Conservation (phyloP, 2,888 invertebrate species). For the Apodemia hepburni region DNA sequence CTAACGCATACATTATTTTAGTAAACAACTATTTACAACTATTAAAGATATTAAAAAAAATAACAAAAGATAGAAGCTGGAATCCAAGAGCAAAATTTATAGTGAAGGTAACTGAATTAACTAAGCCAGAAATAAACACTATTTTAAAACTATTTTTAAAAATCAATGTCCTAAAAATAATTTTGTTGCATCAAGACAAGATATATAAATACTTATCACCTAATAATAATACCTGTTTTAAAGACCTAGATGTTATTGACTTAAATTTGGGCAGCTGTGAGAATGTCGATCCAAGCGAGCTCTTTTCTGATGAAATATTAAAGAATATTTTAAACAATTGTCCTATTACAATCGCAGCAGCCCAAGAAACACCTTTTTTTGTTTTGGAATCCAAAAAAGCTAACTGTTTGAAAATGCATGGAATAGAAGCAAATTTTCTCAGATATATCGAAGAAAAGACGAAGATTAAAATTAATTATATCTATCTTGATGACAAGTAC, state of each 20-base stretch:
- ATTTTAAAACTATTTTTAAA: constrained; percentile 39
- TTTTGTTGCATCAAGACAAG: constrained; percentile 37
- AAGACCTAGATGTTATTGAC: constrained; percentile 43
- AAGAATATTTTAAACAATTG: not conserved
- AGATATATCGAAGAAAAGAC: constrained; percentile 41
- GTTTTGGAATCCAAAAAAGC: not conserved
- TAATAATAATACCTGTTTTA: constrained; percentile 41
- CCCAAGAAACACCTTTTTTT: not conserved
- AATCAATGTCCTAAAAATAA: constrained; percentile 41
- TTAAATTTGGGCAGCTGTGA: not conserved
- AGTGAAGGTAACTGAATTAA: constrained; percentile 33
- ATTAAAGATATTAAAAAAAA: constrained; percentile 33
- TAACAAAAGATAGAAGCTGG: constrained; percentile 44
- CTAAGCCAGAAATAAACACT: constrained; percentile 31
- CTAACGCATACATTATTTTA: constrained; percentile 44
- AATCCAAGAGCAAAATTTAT: constrained; percentile 49
- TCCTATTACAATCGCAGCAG: not conserved
- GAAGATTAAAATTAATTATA: constrained; percentile 40
- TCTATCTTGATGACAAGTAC: constrained; percentile 29
- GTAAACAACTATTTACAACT: constrained; percentile 37
- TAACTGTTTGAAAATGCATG: not conserved
- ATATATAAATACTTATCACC: constrained; percentile 35
- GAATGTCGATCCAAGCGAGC: not conserved
- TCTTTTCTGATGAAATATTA: not conserved
- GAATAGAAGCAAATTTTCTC: constrained; percentile 49